These are phyloP conservation scores for Colius striatus DNA, from an alignment of 2,113 vertebrate species.

Conservation along the genomic window DNA sequence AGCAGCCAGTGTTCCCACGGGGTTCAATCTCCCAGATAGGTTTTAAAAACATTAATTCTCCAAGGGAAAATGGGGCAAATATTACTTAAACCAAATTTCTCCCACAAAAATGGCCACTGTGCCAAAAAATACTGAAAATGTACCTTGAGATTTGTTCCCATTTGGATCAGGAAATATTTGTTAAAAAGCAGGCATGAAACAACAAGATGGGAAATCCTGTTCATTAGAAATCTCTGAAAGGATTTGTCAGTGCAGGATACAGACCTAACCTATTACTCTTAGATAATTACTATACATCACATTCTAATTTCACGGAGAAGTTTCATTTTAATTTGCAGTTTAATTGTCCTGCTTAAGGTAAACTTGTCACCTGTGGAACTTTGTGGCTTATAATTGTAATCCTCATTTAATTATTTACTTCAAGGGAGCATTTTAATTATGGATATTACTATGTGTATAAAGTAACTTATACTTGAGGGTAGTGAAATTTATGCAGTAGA, in stretches of 20 bases:
- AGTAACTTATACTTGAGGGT: neutral
- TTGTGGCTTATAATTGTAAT: slow-evolving; percentile 40
- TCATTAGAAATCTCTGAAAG: neutral
- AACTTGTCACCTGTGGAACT: slow-evolving; percentile 23
- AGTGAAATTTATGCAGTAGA: neutral
- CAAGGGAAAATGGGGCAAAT: neutral
- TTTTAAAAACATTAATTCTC: neutral
- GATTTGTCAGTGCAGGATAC: neutral
- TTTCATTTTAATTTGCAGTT: slow-evolving; percentile 49
- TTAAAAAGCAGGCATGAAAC: neutral
- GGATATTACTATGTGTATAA: neutral
- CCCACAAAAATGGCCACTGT: neutral
- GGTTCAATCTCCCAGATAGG: neutral
- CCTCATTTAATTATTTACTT: slow-evolving; percentile 69
- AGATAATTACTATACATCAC: neutral
- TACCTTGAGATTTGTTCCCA: neutral
- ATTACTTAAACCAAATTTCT: neutral
- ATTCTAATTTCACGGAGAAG: neutral
- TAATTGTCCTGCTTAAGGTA: slow-evolving; percentile 45
- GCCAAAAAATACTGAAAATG: neutral
- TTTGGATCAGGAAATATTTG: neutral
- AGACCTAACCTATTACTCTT: slow-evolving; percentile 13
- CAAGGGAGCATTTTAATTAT: slow-evolving; percentile 49
- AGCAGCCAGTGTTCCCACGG: neutral
- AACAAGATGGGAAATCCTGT: neutral